These are phyloP conservation scores for Heliangelus exortis DNA, from an alignment of 2,797 vertebrate species.

Conservation along the genomic window DNA sequence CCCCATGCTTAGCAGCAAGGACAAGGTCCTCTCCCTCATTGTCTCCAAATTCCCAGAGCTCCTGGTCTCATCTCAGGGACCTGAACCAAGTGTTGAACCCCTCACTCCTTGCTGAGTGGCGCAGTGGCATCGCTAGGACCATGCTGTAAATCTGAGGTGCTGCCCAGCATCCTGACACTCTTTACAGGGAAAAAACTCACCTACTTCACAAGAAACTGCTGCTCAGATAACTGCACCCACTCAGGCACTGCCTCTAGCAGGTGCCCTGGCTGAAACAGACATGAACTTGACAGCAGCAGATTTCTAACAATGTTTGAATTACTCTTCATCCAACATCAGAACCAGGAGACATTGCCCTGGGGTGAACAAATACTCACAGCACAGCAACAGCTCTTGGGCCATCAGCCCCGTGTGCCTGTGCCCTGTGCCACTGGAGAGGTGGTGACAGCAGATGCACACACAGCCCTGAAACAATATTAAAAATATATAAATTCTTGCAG, in stretches of 20 bases:
- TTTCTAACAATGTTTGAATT: background rate
- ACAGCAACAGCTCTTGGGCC: background rate
- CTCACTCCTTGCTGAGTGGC: background rate
- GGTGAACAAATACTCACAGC: background rate
- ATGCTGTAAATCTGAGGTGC: background rate
- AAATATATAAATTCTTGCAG: background rate
- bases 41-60: background rate
- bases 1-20: background rate
- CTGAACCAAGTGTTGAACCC: rapidly evolving
- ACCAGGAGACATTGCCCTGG: background rate
- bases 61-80: background rate
- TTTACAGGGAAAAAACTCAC: background rate
- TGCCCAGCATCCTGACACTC: background rate
- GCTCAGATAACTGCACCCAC: background rate
- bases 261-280: background rate
- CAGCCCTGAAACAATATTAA: background rate
- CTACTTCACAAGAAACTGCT: background rate
- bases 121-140: background rate
- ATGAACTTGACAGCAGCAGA: background rate
- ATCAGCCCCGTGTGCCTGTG: rapidly evolving
- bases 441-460: background rate
- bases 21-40: background rate
- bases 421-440: background rate
- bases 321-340: background rate
- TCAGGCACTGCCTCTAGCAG: background rate